phyloP scores from a whole-genome alignment of 2,888 invertebrate genomes.

The Chymomyza amoena region DNA sequence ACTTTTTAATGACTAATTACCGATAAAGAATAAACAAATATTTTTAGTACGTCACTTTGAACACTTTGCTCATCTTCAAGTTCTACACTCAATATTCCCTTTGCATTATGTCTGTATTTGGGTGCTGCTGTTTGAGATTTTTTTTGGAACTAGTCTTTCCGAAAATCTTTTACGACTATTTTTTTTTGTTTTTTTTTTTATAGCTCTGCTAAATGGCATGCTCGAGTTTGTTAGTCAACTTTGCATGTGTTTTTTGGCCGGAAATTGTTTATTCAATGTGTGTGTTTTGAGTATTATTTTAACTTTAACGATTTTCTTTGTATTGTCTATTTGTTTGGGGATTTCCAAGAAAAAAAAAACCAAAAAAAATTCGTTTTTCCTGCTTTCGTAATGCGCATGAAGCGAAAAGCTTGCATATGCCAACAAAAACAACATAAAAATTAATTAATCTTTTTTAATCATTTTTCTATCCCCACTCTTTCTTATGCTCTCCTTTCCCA shows the following conservation, averaged over 20 bases:
- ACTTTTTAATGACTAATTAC: too few species aligned
- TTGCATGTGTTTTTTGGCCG: neutral
- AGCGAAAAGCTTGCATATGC: constrained; percentile 1
- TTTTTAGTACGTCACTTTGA: too few species aligned
- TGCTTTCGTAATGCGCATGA: constrained; percentile 29
- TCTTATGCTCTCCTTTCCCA: constrained; percentile 6
- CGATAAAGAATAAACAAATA: too few species aligned
- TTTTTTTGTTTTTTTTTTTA: neutral
- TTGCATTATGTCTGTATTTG: neutral
- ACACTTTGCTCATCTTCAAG: too few species aligned
- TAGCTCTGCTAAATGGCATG: neutral
- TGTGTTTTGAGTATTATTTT: neutral
- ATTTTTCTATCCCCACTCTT: constrained; percentile 13
- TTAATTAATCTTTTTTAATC: constrained; percentile 13
- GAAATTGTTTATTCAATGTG: neutral
- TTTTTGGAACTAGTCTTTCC: neutral
- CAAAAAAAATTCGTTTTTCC: constrained; percentile 13
- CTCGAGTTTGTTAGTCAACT: neutral
- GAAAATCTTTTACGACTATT: neutral
- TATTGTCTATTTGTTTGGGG: neutral
- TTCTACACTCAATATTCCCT: too few species aligned
- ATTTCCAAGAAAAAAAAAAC: neutral
- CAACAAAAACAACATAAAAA: neutral
- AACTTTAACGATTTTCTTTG: neutral
- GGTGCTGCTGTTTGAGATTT: too few species aligned